Base-by-base conservation (phyloP, 2,113 vertebrate genomes). In the Myrmecophaga tridactyla region DNA sequence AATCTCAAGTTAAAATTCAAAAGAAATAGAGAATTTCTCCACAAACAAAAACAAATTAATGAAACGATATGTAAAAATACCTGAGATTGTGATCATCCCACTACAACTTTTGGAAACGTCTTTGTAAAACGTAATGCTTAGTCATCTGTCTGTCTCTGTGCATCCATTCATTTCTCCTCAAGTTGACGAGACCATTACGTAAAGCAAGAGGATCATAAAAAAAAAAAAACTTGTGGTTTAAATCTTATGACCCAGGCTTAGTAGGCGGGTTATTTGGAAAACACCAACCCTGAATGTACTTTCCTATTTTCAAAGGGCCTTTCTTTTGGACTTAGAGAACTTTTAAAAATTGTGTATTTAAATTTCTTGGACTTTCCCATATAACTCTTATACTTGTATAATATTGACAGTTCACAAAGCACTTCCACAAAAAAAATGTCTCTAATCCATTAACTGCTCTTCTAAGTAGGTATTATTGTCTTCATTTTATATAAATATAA, bases 1-100 rank as follows among this genome's bases (percentile, higher is more conserved):
- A 72, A 53, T 70, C 60, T 65, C 87, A 73, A 60, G 91, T 51
- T 78, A 88, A 80, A 77, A 60, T 53, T 75, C 3, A 41, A 39
- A 78, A 91, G 63, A 92, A 63, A 41, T 15, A 36, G 3, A 51
- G 36, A 29, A 23, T 67, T 23, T 65, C 62, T 14, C 36, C 36
- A 23, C 3, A 76, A 51, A 89, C n/a, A 72, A 41, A 72, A 10
- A n/a, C 20, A 58, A 20, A 65, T 85, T 65, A 25, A 51, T 69
- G 23, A 77, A 75, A 70, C 41, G 43, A 12, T 15, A 18, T 20
- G 15, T 39, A 51, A 3, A 31, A 4, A 67, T 21, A 6, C 7
- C 36, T 34, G 18, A 53, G 36, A 27, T 15, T 18, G 1, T 23
- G 18, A 3, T 58, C 41, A 6, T 12, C 29, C n/a, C 18, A 1